These are phyloP conservation scores for Dermochelys coriacea DNA, from an alignment of 2,797 vertebrate genomes.

Conservation along the genomic window DNA sequence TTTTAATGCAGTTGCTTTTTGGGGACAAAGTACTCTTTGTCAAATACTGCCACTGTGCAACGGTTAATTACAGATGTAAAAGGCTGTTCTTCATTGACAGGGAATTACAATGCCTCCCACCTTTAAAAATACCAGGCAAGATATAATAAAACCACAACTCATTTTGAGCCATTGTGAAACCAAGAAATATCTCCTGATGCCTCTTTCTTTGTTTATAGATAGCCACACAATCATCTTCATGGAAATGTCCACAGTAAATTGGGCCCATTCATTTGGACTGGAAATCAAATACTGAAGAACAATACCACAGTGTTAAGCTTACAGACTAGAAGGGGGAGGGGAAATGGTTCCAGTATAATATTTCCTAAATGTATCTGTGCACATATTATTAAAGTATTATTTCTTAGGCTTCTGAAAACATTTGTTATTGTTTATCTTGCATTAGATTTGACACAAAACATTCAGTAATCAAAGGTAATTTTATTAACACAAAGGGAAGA, in stretches of 20 bases:
- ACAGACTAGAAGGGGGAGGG: not conserved
- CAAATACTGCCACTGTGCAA: not conserved
- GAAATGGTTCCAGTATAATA: not conserved
- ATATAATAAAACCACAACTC: not conserved
- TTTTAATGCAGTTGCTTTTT: not conserved
- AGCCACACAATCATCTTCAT: not conserved
- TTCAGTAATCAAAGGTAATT: not conserved
- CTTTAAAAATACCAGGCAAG: not conserved
- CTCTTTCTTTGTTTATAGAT: not conserved
- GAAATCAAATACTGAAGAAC: not conserved
- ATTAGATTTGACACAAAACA: not conserved
- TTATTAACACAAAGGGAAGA: not conserved
- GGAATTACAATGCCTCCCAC: not conserved
- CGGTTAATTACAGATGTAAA: not conserved
- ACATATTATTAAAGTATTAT: not conserved
- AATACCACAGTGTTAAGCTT: not conserved
- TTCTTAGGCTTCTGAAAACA: not conserved
- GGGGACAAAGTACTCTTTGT: not conserved
- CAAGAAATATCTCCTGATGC: not conserved
- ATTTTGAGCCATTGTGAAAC: not conserved
- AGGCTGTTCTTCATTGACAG: not conserved
- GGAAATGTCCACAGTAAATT: not conserved
- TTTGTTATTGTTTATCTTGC: not conserved
- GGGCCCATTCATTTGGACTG: not conserved
- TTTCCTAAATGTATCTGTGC: not conserved